phyloP scores from a whole-genome alignment of 2,113 vertebrate genomes.

The Nothoprocta pentlandii region DNA sequence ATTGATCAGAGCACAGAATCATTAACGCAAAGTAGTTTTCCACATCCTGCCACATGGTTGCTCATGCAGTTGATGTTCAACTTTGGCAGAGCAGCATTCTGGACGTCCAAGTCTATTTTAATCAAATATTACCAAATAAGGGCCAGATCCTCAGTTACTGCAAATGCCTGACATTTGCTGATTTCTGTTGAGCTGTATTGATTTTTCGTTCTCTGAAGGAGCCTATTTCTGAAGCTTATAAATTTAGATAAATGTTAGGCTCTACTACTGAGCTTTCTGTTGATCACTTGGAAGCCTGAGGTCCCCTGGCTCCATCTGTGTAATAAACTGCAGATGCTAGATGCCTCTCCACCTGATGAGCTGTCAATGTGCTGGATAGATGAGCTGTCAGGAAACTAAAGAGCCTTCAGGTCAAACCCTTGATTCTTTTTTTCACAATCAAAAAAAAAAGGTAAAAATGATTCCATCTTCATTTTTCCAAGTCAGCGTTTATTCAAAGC shows the following conservation, averaged over 20 bases:
- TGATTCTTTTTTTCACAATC: neutral
- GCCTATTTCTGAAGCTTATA: constrained; percentile 5
- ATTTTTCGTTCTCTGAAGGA: constrained; percentile 20
- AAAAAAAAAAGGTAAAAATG: neutral
- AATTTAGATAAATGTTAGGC: constrained; percentile 35
- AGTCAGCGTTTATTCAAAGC: neutral
- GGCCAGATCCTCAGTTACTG: neutral
- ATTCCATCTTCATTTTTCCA: constrained; percentile 25
- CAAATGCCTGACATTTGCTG: neutral
- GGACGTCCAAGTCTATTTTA: constrained; percentile 3
- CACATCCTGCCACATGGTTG: constrained; percentile 30
- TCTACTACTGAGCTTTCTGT: constrained; percentile 33
- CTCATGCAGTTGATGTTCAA: constrained; percentile 53
- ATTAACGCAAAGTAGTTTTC: constrained; percentile 54
- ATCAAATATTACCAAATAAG: constrained; percentile 34
- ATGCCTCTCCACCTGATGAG: constrained; percentile 61
- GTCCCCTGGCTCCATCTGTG: constrained; percentile 26
- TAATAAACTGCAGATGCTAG: constrained; percentile 66
- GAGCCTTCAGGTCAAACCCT: constrained; percentile 32
- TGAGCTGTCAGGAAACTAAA: constrained; percentile 31
- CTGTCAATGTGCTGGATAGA: constrained; percentile 58
- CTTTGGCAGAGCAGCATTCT: neutral
- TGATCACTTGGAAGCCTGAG: constrained; percentile 39
- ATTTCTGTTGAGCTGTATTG: neutral
- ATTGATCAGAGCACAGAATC: constrained; percentile 62